These are phyloP conservation scores for Colletes latitarsis DNA, from an alignment of 1,140 invertebrate species.

Conservation along the genomic window DNA sequence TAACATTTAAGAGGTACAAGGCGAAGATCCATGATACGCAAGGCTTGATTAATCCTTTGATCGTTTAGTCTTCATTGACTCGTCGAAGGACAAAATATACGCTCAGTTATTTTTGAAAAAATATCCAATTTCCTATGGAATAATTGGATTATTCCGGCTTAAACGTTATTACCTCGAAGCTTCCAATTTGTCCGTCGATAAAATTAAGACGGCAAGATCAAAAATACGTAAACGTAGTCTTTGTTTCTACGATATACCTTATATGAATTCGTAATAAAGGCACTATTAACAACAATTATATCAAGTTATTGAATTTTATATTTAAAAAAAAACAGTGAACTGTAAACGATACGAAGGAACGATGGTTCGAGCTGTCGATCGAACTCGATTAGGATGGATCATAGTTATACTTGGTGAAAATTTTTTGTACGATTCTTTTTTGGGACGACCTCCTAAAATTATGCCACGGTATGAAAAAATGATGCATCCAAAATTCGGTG, in stretches of 20 bases:
- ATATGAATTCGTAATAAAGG: too few species aligned
- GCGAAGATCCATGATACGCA: neutral
- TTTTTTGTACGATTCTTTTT: too few species aligned
- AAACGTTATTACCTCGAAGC: neutral
- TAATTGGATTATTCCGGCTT: neutral
- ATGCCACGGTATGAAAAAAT: too few species aligned
- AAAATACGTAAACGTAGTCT: neutral
- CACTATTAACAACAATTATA: neutral
- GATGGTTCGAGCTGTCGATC: too few species aligned
- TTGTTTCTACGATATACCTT: neutral
- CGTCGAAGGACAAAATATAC: neutral
- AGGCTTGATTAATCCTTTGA: conserved; percentile 26
- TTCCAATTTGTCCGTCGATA: neutral
- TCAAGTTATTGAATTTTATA: neutral
- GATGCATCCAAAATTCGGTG: too few species aligned
- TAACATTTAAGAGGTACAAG: neutral
- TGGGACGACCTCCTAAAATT: too few species aligned
- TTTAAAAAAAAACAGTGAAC: neutral
- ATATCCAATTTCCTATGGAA: neutral
- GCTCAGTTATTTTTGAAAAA: too few species aligned
- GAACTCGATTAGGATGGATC: too few species aligned
- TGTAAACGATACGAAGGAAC: neutral
- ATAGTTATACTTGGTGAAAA: too few species aligned
- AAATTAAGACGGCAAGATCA: neutral
- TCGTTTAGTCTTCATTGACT: neutral